Evolutionary conservation across 2,797 vertebrate species (phyloP).

Genomic region (Neopelma chrysocephalum): DNA sequence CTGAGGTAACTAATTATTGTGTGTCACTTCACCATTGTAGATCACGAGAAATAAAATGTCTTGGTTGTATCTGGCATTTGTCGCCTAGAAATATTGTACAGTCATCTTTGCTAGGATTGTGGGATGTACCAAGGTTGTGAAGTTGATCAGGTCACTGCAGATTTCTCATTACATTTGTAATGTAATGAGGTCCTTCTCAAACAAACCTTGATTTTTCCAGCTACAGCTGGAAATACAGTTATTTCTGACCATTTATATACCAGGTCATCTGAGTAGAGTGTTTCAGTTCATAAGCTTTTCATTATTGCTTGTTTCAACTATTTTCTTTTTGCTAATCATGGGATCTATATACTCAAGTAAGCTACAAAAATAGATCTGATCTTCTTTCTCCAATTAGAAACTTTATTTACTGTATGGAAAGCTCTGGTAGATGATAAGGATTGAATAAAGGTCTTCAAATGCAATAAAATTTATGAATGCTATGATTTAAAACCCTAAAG

Average conservation of each 20-base stretch:
- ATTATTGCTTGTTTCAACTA: background rate
- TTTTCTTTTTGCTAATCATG: background rate
- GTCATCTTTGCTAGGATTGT: background rate
- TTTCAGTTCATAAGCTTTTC: background rate
- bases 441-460: background rate
- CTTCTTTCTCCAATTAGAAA: background rate
- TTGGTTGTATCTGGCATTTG: background rate
- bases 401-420: background rate
- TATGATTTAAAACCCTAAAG: background rate
- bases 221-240: background rate
- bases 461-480: background rate
- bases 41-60: background rate
- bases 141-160: background rate
- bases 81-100: background rate
- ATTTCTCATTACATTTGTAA: background rate
- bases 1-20: background rate
- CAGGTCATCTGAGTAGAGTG: background rate
- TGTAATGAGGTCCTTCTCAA: background rate
- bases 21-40: background rate
- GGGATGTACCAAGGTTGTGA: background rate
- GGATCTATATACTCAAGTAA: background rate
- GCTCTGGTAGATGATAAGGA: background rate
- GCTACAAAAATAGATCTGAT: background rate
- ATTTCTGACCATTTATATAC: background rate
- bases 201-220: background rate